Evolutionary conservation across 1,140 invertebrate genomes (phyloP), one percentile per base, ranked within the genome.

Genomic region (Holotrichia oblita): DNA sequence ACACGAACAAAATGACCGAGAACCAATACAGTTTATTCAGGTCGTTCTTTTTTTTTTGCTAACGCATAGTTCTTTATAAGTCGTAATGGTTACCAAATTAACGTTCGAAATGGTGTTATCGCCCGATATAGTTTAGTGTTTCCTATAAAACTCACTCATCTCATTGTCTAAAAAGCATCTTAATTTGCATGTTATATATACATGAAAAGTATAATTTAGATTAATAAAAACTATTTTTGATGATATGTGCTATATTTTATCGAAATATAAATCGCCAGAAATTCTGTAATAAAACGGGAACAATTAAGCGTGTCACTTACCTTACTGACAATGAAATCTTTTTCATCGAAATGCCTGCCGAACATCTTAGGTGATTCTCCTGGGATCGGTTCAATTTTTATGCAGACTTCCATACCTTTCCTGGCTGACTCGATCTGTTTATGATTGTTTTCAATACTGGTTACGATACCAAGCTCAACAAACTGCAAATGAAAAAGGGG

Each of bases 291-390:
- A 34, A 34, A 34, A 34, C 1, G 4, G 4, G 4, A 34, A 4
- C 27, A 34, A 34, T 2, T 34, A 34, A 34, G 2, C 27, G 4
- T 34, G 4, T 34, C 27, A 83, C 90, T 91, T 89, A 98, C 97
- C 93, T 98, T 98, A 89, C 97, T 99, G 82, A 98, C 91, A 42
- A 99, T 90, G 83, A 97, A 89, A 87, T 99, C 99, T 27, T 93
- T 97, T 82, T 97, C 93, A 85, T 99, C 98, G 89, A 99, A 99
- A 89, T 99, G 99, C 79, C 99, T 89, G 0, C 98, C 99, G 87
- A 94, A 98, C 93, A 99, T 95, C 89, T 99, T 99, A 0, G 99
- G 98, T 40, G 98, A 93, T 87, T 99, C 97, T 0, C 98, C 98
- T 14, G 97, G 94, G 44, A 97, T 93, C 3, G 97, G 94, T 81